phyloP scores from a whole-genome alignment of 1,140 invertebrate species.

The Bicyclus anynana region DNA sequence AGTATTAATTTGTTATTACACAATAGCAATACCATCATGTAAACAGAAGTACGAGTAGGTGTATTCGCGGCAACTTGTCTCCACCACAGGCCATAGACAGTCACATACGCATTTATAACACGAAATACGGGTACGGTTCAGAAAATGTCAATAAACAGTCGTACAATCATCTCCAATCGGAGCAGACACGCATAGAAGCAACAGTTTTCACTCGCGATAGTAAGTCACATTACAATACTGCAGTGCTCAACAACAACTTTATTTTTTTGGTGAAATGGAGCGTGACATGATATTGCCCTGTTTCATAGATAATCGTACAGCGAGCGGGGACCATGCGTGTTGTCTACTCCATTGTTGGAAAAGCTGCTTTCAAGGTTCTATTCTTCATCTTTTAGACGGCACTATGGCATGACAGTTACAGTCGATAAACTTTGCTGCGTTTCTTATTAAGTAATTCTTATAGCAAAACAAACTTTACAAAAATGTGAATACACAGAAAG shows the following conservation, averaged over 20 bases:
- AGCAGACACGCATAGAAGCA: constrained; percentile 27
- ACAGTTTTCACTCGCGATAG: constrained; percentile 23
- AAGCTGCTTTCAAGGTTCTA: constrained; percentile 76
- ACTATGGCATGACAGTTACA: constrained; percentile 76
- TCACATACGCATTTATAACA: constrained; percentile 10
- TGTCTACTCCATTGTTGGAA: constrained; percentile 77
- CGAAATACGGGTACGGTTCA: constrained; percentile 5
- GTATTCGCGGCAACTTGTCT: not conserved
- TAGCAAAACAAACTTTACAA: constrained; percentile 61
- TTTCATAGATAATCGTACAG: constrained; percentile 74
- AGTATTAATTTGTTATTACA: not conserved
- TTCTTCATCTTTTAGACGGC: constrained; percentile 75
- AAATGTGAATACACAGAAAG: constrained; percentile 72
- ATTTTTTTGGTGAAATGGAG: constrained; percentile 59
- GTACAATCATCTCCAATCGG: constrained; percentile 13
- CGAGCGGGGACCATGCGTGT: constrained; percentile 72
- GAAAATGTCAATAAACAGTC: too few species aligned
- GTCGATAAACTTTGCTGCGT: constrained; percentile 74
- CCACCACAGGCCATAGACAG: not conserved
- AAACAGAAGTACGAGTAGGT: not conserved
- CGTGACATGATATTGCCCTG: constrained; percentile 69
- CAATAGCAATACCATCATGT: not conserved
- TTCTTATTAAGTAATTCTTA: constrained; percentile 74
- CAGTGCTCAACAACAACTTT: constrained; percentile 26
- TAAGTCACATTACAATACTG: constrained; percentile 20